Evolutionary conservation across 2,888 invertebrate species (phyloP), one percentile per base, ranked within the genome.

Genomic region (Metallyticus violacea): DNA sequence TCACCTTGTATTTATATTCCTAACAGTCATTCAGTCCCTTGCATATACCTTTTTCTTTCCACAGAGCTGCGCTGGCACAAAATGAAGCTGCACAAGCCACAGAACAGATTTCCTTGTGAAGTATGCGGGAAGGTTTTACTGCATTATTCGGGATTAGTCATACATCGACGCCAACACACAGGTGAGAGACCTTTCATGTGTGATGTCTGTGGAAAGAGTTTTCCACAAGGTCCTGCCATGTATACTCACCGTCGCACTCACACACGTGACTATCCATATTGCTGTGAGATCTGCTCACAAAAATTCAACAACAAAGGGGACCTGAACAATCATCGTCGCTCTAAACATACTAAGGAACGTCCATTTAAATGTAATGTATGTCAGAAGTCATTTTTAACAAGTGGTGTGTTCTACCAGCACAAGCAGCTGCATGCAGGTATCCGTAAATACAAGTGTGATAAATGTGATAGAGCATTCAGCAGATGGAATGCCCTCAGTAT

Each of bases 311-410:
- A 79, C 6, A 86, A 86, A 81, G 86, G 86, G 7, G 86, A 86
- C 26, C 77, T 86, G 5, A 80, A 86, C 27, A 86, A 86, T 27
- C 86, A 86, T 30, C 81, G 81, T 1, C 86, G 86, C n/a, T 81
- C 86, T 26, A 86, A 86, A 26, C 86, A 86, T n/a, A 86, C 86
- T 26, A 86, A 86, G 28, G 86, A 86, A 15, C 81, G 86, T 6
- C 86, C 86, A 2, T 86, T 86, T 78, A 30, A 78, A 22, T 86
- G 86, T 40, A 77, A 81, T 29, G 81, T 81, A 6, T 86, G 86
- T 22, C 81, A 78, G 6, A 86, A 86, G 28, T 77, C 86, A n/a
- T 86, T 86, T 30, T 78, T 86, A 7, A 86, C 86, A 25, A 82
- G 82, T 77, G 30, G 82, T 30, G 86, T 86, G n/a, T 86, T 29